phyloP scores from a whole-genome alignment of 2,888 invertebrate genomes.

The Eilema sororculum region DNA sequence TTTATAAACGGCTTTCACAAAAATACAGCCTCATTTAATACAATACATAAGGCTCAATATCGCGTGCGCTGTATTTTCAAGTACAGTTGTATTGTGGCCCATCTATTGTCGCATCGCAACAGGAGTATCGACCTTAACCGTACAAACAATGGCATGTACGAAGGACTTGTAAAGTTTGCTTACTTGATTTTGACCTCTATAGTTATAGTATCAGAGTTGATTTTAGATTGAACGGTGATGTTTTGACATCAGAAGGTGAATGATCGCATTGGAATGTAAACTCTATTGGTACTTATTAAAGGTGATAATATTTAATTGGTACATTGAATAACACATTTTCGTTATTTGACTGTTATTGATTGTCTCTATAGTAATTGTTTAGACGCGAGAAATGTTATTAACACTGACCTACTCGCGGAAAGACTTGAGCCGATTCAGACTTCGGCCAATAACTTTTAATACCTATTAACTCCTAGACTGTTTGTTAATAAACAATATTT shows the following conservation, averaged over 20 bases:
- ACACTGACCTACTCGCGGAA: neutral
- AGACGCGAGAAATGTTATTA: neutral
- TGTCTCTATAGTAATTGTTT: neutral
- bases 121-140: slow-evolving; percentile 58
- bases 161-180: slow-evolving; percentile 20
- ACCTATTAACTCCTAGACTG: no score
- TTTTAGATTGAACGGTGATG: slow-evolving; percentile 19
- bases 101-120: slow-evolving; percentile 42
- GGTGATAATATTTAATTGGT: slow-evolving; percentile 9
- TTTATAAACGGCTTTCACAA: slow-evolving; percentile 57
- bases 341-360: slow-evolving; percentile 2
- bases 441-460: neutral
- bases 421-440: neutral
- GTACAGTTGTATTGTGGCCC: slow-evolving; percentile 38
- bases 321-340: neutral
- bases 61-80: slow-evolving; percentile 45
- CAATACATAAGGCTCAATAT: slow-evolving; percentile 55
- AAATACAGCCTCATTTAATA: slow-evolving; percentile 51
- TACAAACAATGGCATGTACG: slow-evolving; percentile 57
- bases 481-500: no score
- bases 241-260: slow-evolving; percentile 12
- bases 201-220: neutral
- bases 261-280: slow-evolving; percentile 16
- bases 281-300: neutral
- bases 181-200: slow-evolving; percentile 30